These are phyloP conservation scores for Chloroclysta siterata DNA, from an alignment of 2,888 invertebrate species.

Conservation along the genomic window DNA sequence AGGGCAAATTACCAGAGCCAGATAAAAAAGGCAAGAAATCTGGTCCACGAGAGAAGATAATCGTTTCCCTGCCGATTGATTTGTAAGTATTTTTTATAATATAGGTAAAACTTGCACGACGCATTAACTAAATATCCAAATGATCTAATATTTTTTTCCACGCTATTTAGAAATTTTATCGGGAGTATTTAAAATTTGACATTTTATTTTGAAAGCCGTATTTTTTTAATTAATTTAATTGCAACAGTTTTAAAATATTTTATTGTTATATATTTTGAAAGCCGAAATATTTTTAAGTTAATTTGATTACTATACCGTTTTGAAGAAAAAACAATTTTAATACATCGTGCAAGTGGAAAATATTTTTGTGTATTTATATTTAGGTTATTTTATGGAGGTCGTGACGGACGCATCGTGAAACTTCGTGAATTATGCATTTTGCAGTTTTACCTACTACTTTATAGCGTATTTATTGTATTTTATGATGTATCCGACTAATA, in stretches of 20 bases:
- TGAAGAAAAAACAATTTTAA: neutral
- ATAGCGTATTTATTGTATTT: too few relatives aligned
- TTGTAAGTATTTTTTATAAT: neutral
- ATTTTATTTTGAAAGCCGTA: too few relatives aligned
- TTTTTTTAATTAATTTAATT: neutral
- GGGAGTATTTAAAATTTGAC: too few relatives aligned
- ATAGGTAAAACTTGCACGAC: slow-evolving; percentile 1
- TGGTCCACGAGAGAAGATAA: neutral
- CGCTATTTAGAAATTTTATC: too few relatives aligned
- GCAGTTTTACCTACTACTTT: too few relatives aligned
- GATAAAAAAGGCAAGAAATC: neutral
- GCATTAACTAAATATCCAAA: neutral
- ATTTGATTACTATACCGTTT: too few relatives aligned
- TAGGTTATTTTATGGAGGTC: neutral
- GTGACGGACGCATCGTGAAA: neutral
- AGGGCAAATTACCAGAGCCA: neutral
- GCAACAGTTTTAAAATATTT: too few relatives aligned
- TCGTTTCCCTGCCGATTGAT: neutral
- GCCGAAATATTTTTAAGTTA: too few relatives aligned
- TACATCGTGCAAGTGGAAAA: neutral
- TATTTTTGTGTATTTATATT: neutral
- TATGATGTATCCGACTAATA: too few relatives aligned
- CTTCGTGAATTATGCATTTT: neutral
- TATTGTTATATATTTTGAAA: too few relatives aligned
- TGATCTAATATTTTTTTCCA: neutral